Conservation (phyloP, 2,888 invertebrate genomes). For the Synanthedon andrenaeformis region DNA sequence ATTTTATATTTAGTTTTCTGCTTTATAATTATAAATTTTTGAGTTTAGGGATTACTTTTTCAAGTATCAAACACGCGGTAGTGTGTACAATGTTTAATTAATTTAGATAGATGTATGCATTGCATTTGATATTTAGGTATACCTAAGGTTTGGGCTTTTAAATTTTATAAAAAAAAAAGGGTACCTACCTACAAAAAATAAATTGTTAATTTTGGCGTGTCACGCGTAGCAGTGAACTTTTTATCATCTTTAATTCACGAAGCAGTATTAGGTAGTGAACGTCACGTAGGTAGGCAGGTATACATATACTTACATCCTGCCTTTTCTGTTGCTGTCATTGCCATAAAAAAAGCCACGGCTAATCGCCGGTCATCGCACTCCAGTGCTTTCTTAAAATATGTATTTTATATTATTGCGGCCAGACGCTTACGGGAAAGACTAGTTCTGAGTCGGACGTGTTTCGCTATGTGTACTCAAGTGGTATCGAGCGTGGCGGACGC, state of each 20-base stretch:
- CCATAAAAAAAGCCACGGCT: constrained; percentile 47
- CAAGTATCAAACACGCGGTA: too few relatives aligned
- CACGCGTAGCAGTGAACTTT: background rate
- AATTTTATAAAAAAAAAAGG: constrained; percentile 1
- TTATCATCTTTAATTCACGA: background rate
- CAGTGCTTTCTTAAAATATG: constrained; percentile 35
- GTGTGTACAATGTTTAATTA: too few relatives aligned
- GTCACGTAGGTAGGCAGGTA: constrained; percentile 33
- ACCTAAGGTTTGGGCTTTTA: too few relatives aligned
- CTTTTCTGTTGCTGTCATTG: constrained; percentile 13
- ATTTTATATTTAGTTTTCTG: too few relatives aligned
- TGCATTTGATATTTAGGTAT: too few relatives aligned
- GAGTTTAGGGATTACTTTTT: too few relatives aligned
- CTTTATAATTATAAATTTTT: too few relatives aligned
- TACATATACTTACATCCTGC: constrained; percentile 58
- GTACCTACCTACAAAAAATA: too few relatives aligned
- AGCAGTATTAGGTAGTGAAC: background rate
- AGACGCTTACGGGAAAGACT: constrained; percentile 41
- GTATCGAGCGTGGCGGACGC: constrained; percentile 20
- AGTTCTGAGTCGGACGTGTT: constrained; percentile 29
- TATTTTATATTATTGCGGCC: constrained; percentile 12
- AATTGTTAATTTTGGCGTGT: too few relatives aligned
- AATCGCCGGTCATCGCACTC: constrained; percentile 60
- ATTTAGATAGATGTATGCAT: too few relatives aligned
- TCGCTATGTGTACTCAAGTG: constrained; percentile 49